Evolutionary conservation across 2,113 vertebrate genomes (phyloP), one percentile per base, ranked within the genome.

Genomic region (Eretmochelys imbricata): DNA sequence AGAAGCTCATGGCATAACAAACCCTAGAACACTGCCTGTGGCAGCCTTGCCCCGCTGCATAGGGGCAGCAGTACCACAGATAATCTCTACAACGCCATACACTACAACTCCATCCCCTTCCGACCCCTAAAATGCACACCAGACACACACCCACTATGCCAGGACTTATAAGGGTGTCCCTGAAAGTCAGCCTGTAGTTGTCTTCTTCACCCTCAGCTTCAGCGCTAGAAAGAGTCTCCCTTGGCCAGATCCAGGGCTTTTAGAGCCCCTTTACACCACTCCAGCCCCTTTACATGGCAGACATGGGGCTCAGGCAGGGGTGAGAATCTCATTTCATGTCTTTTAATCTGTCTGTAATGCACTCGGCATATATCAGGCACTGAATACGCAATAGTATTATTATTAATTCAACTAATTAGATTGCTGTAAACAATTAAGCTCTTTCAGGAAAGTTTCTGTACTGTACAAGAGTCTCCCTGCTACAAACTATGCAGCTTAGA

Each of bases 401-500:
- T 76, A 76, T 25, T 46, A 46, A 46, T 76, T 46, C 10, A 25
- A 76, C 42, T 46, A 25, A 46, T 76, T 46, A 76, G 10, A 72
- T 75, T 42, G 10, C 38, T 24, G 11, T 42, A 10, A 46, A 46
- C 24, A 42, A 76, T 42, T 46, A 46, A 46, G 5, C 20, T 24
- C 22, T 82, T 76, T 48, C 29, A n/a, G n/a, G n/a, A 81, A 82
- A 87, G 84, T 38, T 49, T 87, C 75, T 69, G 20, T 13, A 53
- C 10, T n/a, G 10, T 78, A 94, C 84, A 87, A 84, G 89, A 90
- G 8, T 22, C 80, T 31, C 62, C 93, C 72, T 94, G 93, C 59
- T 53, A 86, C 78, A 92, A 88, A 31, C 35, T 89, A 49, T 53
- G 82, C 50, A 82, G 53, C 42, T 46, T 46, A 75, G 69, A 20